Evolutionary conservation across 2,797 vertebrate genomes (phyloP).

Genomic region (Myotis pilosus): DNA sequence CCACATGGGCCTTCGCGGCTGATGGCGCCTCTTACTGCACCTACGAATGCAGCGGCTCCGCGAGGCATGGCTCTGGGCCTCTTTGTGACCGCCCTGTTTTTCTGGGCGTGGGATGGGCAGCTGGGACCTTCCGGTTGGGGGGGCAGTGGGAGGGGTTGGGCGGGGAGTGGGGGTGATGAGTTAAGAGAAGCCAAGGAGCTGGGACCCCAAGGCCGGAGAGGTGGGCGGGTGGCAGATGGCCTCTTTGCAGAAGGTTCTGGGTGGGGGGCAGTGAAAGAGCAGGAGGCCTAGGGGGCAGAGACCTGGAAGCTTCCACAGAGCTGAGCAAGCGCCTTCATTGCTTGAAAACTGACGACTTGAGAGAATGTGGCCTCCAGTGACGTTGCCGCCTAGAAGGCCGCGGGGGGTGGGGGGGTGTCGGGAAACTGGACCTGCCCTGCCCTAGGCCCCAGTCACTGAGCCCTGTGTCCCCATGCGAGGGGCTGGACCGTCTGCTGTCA

Average conservation of each 20-base stretch:
- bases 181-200: neutral
- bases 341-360: neutral
- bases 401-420: neutral
- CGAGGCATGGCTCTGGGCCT: neutral
- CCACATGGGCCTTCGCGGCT: constrained; percentile 34
- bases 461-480: neutral
- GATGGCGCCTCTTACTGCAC: constrained; percentile 61
- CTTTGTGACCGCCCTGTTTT: neutral
- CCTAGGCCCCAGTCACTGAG: accelerated
- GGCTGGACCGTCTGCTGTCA: neutral
- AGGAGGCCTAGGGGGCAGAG: neutral
- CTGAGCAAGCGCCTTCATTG: neutral
- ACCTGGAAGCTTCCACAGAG: neutral
- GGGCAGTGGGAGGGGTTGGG: neutral
- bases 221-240: neutral
- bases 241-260: neutral
- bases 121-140: neutral
- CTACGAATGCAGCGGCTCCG: constrained; percentile 63
- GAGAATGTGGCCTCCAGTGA: neutral
- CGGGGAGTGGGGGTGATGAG: accelerated
- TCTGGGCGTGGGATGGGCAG: neutral
- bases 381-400: neutral
- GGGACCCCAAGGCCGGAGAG: neutral
- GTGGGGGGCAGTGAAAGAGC: too few species aligned
- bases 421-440: neutral